Percentiles rank a stretch among this genome's conserved stretches.
These are phyloP conservation scores for Sebastes goodei DNA, from an alignment of 2,797 vertebrate species.

Conservation along the genomic window DNA sequence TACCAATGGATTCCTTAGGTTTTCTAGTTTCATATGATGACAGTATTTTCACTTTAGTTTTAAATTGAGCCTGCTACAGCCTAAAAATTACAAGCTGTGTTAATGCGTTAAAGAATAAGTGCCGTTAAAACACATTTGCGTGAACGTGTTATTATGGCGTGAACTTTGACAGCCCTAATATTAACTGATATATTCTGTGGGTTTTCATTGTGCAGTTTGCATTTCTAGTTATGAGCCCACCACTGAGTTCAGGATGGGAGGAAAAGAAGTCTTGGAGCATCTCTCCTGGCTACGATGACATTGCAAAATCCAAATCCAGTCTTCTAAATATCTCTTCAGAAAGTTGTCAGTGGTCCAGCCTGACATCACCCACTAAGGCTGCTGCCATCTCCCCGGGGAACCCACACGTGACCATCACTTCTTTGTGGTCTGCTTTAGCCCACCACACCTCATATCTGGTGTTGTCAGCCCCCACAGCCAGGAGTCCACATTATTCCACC, in stretches of 20 bases:
- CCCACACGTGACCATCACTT: not conserved
- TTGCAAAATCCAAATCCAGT: not conserved
- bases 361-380: conserved; percentile 1
- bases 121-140: too few relatives aligned
- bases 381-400: conserved; percentile 5
- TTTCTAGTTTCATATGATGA: too few relatives aligned
- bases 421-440: conserved; percentile 7
- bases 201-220: not conserved
- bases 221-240: not conserved
- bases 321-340: not conserved
- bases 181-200: not conserved
- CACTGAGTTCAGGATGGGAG: not conserved
- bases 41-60: too few relatives aligned
- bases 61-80: too few relatives aligned
- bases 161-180: too few relatives aligned
- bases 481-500: conserved; percentile 44
- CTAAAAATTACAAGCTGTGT: too few relatives aligned
- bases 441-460: conserved; percentile 9
- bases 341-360: not conserved
- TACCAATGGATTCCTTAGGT: too few relatives aligned
- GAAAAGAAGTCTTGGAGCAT: not conserved
- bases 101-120: too few relatives aligned
- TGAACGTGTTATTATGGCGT: too few relatives aligned
- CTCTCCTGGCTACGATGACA: not conserved
- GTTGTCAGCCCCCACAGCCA: conserved; percentile 23